A percentile compares a stretch with the other conserved stretches of the same genome.
phyloP scores from a whole-genome alignment of 1,140 invertebrate genomes.

The Anastrepha obliqua region DNA sequence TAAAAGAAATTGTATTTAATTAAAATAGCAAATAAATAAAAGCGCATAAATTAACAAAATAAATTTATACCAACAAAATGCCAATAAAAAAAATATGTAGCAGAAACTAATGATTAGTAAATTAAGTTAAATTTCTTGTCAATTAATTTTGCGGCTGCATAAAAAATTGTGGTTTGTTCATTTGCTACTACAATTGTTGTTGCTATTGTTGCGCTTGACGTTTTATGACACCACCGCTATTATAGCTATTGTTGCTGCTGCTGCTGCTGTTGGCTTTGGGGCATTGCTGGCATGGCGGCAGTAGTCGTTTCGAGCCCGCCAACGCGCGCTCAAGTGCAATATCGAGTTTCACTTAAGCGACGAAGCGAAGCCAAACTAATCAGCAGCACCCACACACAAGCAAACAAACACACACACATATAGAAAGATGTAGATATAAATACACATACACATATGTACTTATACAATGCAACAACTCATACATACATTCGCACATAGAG shows the following conservation, averaged over 20 bases:
- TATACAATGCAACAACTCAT: too few species aligned
- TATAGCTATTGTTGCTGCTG: neutral
- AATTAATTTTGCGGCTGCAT: neutral
- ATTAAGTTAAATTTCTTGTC: slow-evolving; percentile 37
- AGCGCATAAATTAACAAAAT: slow-evolving; percentile 13
- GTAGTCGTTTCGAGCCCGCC: slow-evolving; percentile 1
- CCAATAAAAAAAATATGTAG: neutral
- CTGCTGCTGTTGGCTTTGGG: neutral
- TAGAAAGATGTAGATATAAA: neutral
- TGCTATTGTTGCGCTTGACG: neutral
- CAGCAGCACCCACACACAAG: neutral
- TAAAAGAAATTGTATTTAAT: slow-evolving; percentile 4
- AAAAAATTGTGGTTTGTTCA: neutral
- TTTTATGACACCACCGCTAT: too few species aligned
- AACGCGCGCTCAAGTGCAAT: slow-evolving; percentile 16
- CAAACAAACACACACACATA: neutral
- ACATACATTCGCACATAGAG: too few species aligned
- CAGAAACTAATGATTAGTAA: neutral
- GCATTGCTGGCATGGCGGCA: neutral
- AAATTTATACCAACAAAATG: neutral
- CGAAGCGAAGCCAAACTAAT: slow-evolving; percentile 21
- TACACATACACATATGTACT: too few species aligned
- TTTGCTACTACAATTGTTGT: neutral
- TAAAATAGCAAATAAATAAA: slow-evolving; percentile 17
- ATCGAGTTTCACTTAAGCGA: slow-evolving; percentile 24